Conservation (phyloP, 2,113 vertebrate species). For the Monopterus albus region DNA sequence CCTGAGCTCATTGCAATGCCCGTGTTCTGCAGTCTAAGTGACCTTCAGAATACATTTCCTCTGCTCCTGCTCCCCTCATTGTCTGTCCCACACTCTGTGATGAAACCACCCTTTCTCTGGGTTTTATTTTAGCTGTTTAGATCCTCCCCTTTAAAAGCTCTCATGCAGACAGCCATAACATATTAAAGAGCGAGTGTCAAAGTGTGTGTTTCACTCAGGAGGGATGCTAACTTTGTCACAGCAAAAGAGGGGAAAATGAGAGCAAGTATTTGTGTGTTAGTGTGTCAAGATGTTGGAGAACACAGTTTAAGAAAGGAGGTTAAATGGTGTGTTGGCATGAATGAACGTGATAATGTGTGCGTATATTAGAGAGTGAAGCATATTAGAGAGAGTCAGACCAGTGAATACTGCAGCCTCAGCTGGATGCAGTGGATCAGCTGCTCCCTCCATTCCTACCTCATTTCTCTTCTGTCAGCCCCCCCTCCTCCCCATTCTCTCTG, state of each 20-base stretch:
- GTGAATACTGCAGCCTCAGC: constrained; percentile 81
- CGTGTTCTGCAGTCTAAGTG: constrained; percentile 70
- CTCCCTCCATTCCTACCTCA: constrained; percentile 70
- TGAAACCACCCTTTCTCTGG: constrained; percentile 13
- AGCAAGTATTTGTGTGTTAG: constrained; percentile 8
- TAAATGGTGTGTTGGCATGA: constrained; percentile 13
- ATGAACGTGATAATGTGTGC: constrained; percentile 17
- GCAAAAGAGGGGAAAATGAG: background rate
- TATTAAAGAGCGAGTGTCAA: constrained; percentile 33
- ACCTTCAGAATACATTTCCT: constrained; percentile 78
- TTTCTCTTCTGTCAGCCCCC: constrained; percentile 63
- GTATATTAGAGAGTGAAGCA: constrained; percentile 8
- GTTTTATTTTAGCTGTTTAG: constrained; percentile 43
- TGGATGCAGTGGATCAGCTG: constrained; percentile 74
- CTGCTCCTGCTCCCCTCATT: constrained; percentile 40
- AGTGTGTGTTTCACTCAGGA: constrained; percentile 8
- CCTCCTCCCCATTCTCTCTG: constrained; percentile 40
- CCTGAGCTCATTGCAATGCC: constrained; percentile 62
- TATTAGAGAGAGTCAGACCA: constrained; percentile 33
- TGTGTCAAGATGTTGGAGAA: constrained; percentile 5
- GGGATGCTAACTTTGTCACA: background rate
- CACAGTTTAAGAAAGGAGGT: background rate
- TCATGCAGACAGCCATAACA: constrained; percentile 6
- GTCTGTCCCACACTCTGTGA: constrained; percentile 9
- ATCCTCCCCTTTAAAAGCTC: constrained; percentile 9